Base-by-base conservation (phyloP, 2,888 invertebrate genomes). In the Leptura quadrifasciata region DNA sequence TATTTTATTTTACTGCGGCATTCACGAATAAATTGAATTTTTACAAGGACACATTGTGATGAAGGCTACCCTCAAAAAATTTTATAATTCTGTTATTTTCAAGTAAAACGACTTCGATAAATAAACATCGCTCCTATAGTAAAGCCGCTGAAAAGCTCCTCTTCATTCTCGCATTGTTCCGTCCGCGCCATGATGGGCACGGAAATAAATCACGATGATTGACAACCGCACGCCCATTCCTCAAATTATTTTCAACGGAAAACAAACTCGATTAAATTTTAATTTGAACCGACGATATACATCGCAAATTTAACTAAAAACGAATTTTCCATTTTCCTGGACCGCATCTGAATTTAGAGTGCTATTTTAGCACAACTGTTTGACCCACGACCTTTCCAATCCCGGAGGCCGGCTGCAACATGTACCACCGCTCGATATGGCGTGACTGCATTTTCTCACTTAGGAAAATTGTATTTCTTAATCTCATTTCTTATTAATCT, bases 361-460 rank as follows among this genome's bases (percentile, higher is more conserved):
- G 58, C 20, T 24, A 27, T 54, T 57, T 20, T 35, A 57, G 55
- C 55, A 35, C 18, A 12, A 69, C n/a, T 3, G 20, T 20, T 27
- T 69, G 69, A 69, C 69, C 71, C 54, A 52, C 24, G 61, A 71
- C 71, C 60, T 71, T 71, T 18, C 20, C 60, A 10, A 12, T n/a
- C 61, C 57, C 52, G 71, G 61, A 71, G 71, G 15, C 68, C 21
- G 65, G 54, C 52, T 65, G 65, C 47, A 52, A n/a, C 27, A 17
- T n/a, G 39, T 39, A 39, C 69, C 69, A 39, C 69, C 69, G 39
- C 24, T 47, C 69, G 39, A 58, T 58, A 52, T 27, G 17, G 47
- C 21, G 31, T 5, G 6, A 18, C 0, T 69, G 69, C 69, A 69
- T 55, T 58, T 57, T 58, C 69, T 31, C 31, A 31, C 31, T 68